These are phyloP conservation scores for Oryctolagus cuniculus DNA, from an alignment of 2,113 vertebrate genomes.

Conservation along the genomic window mOryCun1.1 NC_091435.1:47826501-47827000, in stretches of 20 bases:
- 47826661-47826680: background rate
- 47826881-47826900: slow-evolving; percentile 76
- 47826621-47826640: background rate
- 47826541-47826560: background rate
- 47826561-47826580: background rate
- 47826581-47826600: background rate
- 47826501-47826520: background rate
- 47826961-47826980: slow-evolving; percentile 81
- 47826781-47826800: slow-evolving; percentile 72
- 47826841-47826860: slow-evolving; percentile 75
- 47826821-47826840: slow-evolving; percentile 71
- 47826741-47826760: slow-evolving; percentile 62
- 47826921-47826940: slow-evolving; percentile 87
- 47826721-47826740: slow-evolving; percentile 45
- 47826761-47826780: slow-evolving; percentile 62
- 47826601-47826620: slow-evolving; percentile 19
- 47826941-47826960: slow-evolving; percentile 85
- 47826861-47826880: slow-evolving; percentile 79
- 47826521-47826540: slow-evolving; percentile 30
- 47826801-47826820: slow-evolving; percentile 72
- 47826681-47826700: slow-evolving; percentile 55
- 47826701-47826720: background rate
- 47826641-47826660: slow-evolving; percentile 41
- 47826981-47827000: slow-evolving; percentile 81
- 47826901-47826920: slow-evolving; percentile 83